Percentiles rank a stretch among this genome's conserved stretches.
Conservation (phyloP, 2,888 invertebrate genomes). For the Druceiella hillmani region DNA sequence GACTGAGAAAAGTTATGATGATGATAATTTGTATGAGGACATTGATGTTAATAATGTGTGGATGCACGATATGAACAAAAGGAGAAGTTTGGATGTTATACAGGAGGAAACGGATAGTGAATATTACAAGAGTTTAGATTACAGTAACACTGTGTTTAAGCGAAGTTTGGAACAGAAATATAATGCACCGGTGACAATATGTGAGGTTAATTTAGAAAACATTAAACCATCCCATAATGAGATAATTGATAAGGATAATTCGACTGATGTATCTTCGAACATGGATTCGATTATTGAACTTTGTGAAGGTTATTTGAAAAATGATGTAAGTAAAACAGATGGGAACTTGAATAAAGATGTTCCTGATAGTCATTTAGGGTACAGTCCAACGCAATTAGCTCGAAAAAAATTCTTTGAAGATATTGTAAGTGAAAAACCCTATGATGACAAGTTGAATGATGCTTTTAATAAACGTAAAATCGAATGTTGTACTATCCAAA, state of each 20-base stretch:
- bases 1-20: conserved; percentile 20
- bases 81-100: conserved; percentile 39
- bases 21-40: conserved; percentile 25
- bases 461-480: conserved; percentile 35
- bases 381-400: too few relatives aligned
- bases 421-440: conserved; percentile 26
- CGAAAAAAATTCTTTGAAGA: conserved; percentile 8
- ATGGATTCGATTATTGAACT: conserved; percentile 32
- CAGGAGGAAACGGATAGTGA: conserved; percentile 48
- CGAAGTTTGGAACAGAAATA: too few relatives aligned
- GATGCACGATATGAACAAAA: conserved; percentile 24
- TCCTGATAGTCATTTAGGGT: neutral
- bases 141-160: conserved; percentile 34
- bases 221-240: conserved; percentile 21
- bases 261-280: conserved; percentile 15
- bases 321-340: neutral
- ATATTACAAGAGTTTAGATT: conserved; percentile 44
- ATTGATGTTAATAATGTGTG: conserved; percentile 26
- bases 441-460: conserved; percentile 39
- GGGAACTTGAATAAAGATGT: conserved; percentile 4
- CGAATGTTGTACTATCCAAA: conserved; percentile 43
- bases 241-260: conserved; percentile 20
- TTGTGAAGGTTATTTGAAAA: conserved; percentile 29
- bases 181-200: conserved; percentile 22
- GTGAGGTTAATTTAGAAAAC: conserved; percentile 26